Evolutionary conservation across 2,888 invertebrate genomes (phyloP), one percentile per base, ranked within the genome.

Genomic region (Salticus scenicus): DNA sequence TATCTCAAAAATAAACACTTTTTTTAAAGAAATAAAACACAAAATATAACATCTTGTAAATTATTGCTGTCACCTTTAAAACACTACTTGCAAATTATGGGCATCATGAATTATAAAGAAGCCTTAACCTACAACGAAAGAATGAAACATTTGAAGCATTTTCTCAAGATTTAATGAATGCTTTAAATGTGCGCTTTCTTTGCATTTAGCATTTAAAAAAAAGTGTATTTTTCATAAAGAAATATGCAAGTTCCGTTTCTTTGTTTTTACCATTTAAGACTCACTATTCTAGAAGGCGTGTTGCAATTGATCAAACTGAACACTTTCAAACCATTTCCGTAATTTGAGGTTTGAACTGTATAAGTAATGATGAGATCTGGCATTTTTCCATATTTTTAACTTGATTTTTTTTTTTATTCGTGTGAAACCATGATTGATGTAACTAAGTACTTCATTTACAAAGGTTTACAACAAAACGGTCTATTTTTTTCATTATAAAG

Each of bases 231-330:
- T 57, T 20, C 71, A 42, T 28, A 42, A 28, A 28, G 70, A 47
- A 70, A 82, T 71, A 82, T 75, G 75, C 69, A 42, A 74, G 63
- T 75, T 70, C 75, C 75, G 57, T 75, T 82, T 70, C 75, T 47
- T 47, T 63, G 57, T 69, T 81, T 80, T 81, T 70, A 51, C 70
- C 57, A 37, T 51, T 75, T 41, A 28, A 70, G 70, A 42, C 64
- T 82, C 42, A 70, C 24, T 63, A 20, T 17, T 57, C 42, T 28
- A 70, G n/a, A 64, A 37, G 70, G 67, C 57, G 41, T 17, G n/a
- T 4, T 30, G 69, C 37, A 69, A 71, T 82, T 63, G 57, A 70
- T 82, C 70, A 75, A 82, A 70, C 37, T 27, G 64, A 24, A 63
- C 57, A 24, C 57, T 66, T 33, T 47, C 27, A 63, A 75, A 82